Conservation (phyloP, 1,140 invertebrate species). For the Lordiphosa mommai region DNA sequence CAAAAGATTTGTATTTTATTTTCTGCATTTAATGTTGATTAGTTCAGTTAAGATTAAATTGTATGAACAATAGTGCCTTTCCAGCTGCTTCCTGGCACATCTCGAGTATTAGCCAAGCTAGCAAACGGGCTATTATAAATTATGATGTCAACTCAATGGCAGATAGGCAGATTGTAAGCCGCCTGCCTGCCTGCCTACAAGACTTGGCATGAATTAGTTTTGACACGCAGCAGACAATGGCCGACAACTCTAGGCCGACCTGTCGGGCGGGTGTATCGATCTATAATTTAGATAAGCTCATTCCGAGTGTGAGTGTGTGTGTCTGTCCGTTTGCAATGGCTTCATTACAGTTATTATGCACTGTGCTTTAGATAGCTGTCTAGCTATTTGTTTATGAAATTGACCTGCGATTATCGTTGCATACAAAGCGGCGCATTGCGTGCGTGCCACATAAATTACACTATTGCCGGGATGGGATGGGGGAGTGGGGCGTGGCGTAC, state of each 20-base stretch:
- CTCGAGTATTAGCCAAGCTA: too few species aligned
- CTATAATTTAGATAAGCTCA: constrained; percentile 68
- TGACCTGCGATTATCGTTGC: constrained; percentile 66
- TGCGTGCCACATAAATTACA: constrained; percentile 58
- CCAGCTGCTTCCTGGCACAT: too few species aligned
- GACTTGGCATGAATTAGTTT: constrained; percentile 55
- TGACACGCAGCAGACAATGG: constrained; percentile 50
- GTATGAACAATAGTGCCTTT: too few species aligned
- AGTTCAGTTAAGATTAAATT: too few species aligned
- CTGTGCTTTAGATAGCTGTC: constrained; percentile 47
- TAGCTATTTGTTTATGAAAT: constrained; percentile 74
- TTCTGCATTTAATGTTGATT: too few species aligned
- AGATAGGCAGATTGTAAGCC: too few species aligned
- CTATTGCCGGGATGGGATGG: constrained; percentile 11
- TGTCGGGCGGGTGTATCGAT: constrained; percentile 47
- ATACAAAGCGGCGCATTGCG: constrained; percentile 37
- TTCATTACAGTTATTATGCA: constrained; percentile 46
- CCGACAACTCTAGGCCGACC: constrained; percentile 10
- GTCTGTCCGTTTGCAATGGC: constrained; percentile 35
- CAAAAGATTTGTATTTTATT: too few species aligned
- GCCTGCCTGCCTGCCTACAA: not conserved
- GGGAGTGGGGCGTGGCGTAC: constrained; percentile 14
- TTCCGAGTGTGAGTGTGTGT: not conserved
- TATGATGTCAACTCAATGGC: too few species aligned
- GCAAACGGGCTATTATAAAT: too few species aligned